Percentiles rank a stretch among this genome's conserved stretches.
Evolutionary conservation across 2,888 invertebrate species (phyloP).

Genomic region (Hermaeophaga mercurialis): DNA sequence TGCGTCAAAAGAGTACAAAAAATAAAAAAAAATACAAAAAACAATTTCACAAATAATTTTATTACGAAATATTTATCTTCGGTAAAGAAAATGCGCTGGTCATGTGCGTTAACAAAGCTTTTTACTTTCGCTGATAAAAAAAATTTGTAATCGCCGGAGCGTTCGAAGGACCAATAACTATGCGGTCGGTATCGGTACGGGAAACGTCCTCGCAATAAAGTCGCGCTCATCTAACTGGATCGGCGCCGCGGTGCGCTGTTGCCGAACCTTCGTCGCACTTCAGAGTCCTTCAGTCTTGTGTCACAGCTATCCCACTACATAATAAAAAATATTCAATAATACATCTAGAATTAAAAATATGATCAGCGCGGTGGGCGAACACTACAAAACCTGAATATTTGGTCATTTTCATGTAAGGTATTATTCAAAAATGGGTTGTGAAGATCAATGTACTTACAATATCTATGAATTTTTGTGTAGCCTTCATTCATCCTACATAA

Average conservation of each 20-base stretch:
- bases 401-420: no score
- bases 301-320: no score
- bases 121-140: slow-evolving; percentile 19
- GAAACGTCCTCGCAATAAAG: slow-evolving; percentile 42
- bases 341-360: no score
- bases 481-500: no score
- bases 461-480: no score
- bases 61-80: not conserved
- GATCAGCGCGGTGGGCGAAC: no score
- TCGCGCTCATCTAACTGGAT: slow-evolving; percentile 47
- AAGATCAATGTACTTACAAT: no score
- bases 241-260: slow-evolving; percentile 45
- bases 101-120: slow-evolving; percentile 1
- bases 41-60: not conserved
- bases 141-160: slow-evolving; percentile 16
- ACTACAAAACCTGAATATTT: no score
- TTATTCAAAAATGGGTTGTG: no score
- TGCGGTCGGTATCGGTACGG: slow-evolving; percentile 24
- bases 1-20: not conserved
- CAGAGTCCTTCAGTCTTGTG: no score
- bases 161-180: slow-evolving; percentile 15
- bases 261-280: slow-evolving; percentile 13
- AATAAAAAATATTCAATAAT: no score
- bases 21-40: not conserved
- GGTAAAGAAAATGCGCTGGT: no score